Percentiles rank a stretch among this genome's conserved stretches.
These are phyloP conservation scores for Penaeus japonicus DNA, from an alignment of 1,140 invertebrate species.

Conservation along the genomic window DNA sequence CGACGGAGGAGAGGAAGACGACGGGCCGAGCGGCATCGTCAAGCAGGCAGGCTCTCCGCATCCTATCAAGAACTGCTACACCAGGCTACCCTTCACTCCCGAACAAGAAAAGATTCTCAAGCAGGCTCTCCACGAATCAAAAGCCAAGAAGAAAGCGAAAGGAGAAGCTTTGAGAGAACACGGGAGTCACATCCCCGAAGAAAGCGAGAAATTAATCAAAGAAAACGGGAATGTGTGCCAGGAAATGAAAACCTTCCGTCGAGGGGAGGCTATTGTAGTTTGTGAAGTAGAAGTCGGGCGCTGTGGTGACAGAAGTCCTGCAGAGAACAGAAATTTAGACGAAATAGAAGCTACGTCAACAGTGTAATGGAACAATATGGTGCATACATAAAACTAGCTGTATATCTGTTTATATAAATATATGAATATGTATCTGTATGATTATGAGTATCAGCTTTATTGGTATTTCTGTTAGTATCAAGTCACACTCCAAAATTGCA, in stretches of 20 bases:
- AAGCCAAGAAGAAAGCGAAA: constrained; percentile 25
- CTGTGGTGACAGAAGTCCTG: not conserved
- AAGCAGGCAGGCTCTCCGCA: constrained; percentile 37
- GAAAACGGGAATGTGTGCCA: not conserved
- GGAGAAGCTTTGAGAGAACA: not conserved
- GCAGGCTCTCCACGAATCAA: constrained; percentile 33
- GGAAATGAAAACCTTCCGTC: not conserved
- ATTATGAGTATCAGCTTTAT: too few species aligned
- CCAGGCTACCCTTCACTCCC: constrained; percentile 34
- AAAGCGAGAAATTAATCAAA: not conserved
- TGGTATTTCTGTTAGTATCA: too few species aligned
- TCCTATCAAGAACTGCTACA: constrained; percentile 49
- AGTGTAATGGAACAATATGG: constrained; percentile 20
- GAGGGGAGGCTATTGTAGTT: constrained; percentile 34
- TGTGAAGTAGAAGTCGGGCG: constrained; percentile 14
- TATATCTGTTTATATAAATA: not conserved
- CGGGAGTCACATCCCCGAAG: not conserved
- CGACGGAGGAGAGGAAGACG: not conserved
- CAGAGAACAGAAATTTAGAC: not conserved
- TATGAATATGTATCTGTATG: not conserved
- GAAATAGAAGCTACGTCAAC: constrained; percentile 18
- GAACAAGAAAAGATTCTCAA: constrained; percentile 41
- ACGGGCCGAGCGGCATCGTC: not conserved
- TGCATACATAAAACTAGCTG: not conserved
- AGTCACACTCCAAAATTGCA: too few species aligned